Conservation (phyloP, 37 sponge, comb jelly and placozoan species). For the Theonella swinhoei region DNA sequence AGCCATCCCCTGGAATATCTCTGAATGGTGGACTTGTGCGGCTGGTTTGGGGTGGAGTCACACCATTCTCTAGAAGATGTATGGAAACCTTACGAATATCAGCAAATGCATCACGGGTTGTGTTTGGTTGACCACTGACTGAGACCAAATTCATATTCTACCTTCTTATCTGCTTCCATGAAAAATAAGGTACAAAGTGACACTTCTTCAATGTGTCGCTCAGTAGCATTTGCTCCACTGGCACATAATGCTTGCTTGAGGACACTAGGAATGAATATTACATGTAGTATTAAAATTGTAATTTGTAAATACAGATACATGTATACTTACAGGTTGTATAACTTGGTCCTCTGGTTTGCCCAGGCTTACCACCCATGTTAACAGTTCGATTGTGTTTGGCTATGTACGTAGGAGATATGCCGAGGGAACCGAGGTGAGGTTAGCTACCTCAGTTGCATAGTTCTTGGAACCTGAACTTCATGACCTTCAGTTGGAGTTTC, state of each 20-base stretch:
- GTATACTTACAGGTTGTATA: conserved; percentile 48
- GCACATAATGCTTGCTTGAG: too few relatives aligned
- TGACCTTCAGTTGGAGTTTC: too few relatives aligned
- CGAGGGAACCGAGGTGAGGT: not conserved
- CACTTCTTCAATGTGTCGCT: conserved; percentile 14
- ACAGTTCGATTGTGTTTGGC: too few relatives aligned
- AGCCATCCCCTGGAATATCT: too few relatives aligned
- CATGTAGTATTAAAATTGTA: not conserved
- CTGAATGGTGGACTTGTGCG: too few relatives aligned
- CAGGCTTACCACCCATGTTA: too few relatives aligned
- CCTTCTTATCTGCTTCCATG: conserved; percentile 37
- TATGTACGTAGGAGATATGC: conserved; percentile 19
- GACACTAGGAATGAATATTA: not conserved
- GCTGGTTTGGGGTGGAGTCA: too few relatives aligned
- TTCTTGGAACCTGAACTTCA: conserved; percentile 13
- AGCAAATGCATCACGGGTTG: not conserved
- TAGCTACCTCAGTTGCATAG: conserved; percentile 13
- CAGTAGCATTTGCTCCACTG: conserved; percentile 3
- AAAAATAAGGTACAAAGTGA: conserved; percentile 19
- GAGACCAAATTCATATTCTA: not conserved
- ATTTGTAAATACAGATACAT: too few relatives aligned
- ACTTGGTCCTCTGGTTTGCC: too few relatives aligned
- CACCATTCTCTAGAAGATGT: conserved; percentile 6
- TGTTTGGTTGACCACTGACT: not conserved
- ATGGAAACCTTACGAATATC: not conserved